Evolutionary conservation across 2,888 invertebrate species (phyloP).

Genomic region (Clitarchus hookeri): DNA sequence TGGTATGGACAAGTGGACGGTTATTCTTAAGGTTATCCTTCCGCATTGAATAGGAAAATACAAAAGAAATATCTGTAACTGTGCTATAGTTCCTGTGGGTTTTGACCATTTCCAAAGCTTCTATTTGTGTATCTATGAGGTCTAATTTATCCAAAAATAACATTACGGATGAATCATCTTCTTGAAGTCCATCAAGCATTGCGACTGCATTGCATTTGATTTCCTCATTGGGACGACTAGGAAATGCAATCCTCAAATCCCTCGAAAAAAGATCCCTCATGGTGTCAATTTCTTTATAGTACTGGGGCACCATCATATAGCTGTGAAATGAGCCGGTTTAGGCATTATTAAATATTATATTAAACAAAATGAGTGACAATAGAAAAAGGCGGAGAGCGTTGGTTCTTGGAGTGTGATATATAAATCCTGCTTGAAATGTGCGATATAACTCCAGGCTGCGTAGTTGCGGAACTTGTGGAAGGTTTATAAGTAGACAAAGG

Average conservation of each 20-base stretch:
- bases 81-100: no score
- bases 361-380: neutral
- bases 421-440: no score
- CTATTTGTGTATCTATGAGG: neutral
- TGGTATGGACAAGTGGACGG: neutral
- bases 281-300: no score
- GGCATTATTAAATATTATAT: no score
- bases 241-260: neutral
- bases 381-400: no score
- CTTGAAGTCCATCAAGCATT: neutral
- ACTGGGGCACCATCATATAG: no score
- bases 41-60: neutral
- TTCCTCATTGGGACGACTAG: neutral
- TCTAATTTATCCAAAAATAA: neutral
- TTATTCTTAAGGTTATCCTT: neutral
- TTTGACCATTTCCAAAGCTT: neutral
- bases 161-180: neutral
- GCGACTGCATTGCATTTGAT: neutral
- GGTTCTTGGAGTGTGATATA: no score
- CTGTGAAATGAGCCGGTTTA: no score
- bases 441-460: no score
- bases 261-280: no score
- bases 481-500: neutral
- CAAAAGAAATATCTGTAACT: no score
- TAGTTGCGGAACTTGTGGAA: neutral